phyloP scores from a whole-genome alignment of 2,888 invertebrate species.

The Ophion slaviceki region DNA sequence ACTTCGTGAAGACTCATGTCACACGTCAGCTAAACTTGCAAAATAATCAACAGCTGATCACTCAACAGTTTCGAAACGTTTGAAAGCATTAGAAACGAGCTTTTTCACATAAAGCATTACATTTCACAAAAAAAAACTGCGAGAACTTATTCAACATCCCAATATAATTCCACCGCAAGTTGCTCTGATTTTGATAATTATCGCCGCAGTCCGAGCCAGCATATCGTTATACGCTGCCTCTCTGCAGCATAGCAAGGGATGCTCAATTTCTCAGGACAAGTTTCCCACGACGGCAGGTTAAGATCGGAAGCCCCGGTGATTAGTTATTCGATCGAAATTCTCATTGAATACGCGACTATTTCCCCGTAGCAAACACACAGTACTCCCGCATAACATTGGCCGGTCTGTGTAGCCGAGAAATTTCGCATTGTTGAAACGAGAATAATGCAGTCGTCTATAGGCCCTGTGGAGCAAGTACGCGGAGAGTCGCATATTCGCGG shows the following conservation, averaged over 20 bases:
- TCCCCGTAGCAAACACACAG: conserved; percentile 51
- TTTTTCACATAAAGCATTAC: too few species aligned
- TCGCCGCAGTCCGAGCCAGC: background rate
- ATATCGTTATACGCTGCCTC: background rate
- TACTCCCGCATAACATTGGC: conserved; percentile 51
- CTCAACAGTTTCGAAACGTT: too few species aligned
- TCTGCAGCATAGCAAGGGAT: background rate
- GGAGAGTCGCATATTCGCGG: conserved; percentile 15
- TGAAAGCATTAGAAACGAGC: too few species aligned
- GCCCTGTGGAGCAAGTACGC: conserved; percentile 14
- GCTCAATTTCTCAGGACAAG: conserved; percentile 27
- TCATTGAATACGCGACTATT: conserved; percentile 44
- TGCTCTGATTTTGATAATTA: background rate
- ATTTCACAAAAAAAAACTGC: too few species aligned
- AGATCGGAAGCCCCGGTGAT: conserved; percentile 15
- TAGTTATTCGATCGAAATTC: conserved; percentile 51
- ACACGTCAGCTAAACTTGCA: too few species aligned
- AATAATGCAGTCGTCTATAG: conserved; percentile 48
- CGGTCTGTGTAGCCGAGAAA: conserved; percentile 32
- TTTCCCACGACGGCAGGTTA: conserved; percentile 1
- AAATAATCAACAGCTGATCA: too few species aligned
- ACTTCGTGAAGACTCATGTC: too few species aligned
- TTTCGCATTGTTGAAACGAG: conserved; percentile 55
- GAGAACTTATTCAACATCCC: too few species aligned
- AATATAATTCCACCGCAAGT: background rate